These are phyloP conservation scores for Delichon dasypus DNA, from an alignment of 2,797 vertebrate genomes.

Conservation along the genomic window DNA sequence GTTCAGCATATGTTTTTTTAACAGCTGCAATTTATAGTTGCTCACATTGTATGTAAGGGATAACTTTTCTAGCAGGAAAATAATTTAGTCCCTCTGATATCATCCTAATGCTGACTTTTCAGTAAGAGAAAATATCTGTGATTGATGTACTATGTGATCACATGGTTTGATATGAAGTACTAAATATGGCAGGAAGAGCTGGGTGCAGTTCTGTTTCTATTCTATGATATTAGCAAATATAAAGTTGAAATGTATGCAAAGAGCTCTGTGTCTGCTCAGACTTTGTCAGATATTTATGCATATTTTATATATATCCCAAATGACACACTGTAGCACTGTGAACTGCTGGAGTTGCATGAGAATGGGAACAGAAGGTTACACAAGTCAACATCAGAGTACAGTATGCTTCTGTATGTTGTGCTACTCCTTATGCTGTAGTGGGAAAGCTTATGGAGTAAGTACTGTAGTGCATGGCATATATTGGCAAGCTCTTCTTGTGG, in stretches of 20 bases:
- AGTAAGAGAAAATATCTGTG: neutral
- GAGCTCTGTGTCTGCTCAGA: slow-evolving; percentile 18
- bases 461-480: neutral
- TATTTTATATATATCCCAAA: neutral
- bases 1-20: neutral
- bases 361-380: slow-evolving; percentile 11
- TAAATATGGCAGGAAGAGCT: neutral
- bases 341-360: neutral
- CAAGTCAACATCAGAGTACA: neutral
- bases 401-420: neutral
- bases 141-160: neutral
- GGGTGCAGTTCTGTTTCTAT: neutral
- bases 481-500: neutral
- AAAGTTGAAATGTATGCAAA: neutral
- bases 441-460: neutral
- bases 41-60: neutral
- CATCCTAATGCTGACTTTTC: neutral
- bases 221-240: neutral
- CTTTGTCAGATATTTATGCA: neutral
- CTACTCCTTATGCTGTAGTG: neutral
- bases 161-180: neutral
- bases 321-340: neutral
- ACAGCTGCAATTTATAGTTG: neutral
- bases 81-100: neutral
- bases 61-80: neutral